Evolutionary conservation across 2,888 invertebrate genomes (phyloP), one percentile per base, ranked within the genome.

Genomic region (Prosapia bicincta): DNA sequence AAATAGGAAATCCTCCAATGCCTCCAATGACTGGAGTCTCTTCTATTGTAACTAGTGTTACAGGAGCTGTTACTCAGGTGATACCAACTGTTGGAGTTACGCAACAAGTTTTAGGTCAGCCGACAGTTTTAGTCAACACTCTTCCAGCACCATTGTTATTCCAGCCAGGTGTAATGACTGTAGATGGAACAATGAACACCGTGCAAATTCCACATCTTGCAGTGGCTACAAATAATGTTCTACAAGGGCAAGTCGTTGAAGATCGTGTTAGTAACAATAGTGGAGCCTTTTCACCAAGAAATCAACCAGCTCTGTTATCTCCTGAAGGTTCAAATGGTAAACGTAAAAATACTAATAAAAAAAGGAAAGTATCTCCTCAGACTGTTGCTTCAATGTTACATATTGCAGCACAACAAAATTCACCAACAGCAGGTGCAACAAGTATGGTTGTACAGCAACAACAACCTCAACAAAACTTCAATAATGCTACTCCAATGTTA

Each of bases 71-170:
- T 7, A 88, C 89, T 3, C 79, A 80, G 83, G 90, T 90, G 0
- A 88, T 90, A 54, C 90, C 91, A 0, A 88, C 90, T 0, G 89
- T 89, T 0, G 89, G 88, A 0, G 88, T 88, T 0, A 88, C 89
- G 0, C 91, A 90, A 80, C 89, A 91, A 82, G 89, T 93, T 23
- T 87, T 93, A 1, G 92, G 92, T 28, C 93, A 91, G 82, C 92
- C 92, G 28, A 91, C 94, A 0, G 93, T 94, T 0, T 88, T 96
- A 5, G 91, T 96, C 0, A 95, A 95, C 82, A 90, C 94, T 0
- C 85, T 95, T 78, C 92, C 91, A 70, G 88, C 92, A 23, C 93
- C 93, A 0, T 92, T 93, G 80, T 90, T 95, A 6, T 88, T 95
- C 66, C 94, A 94, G 82, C 92, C 93, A 0, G 89, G 92, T 54